Evolutionary conservation across 2,113 vertebrate species (phyloP), one percentile per base, ranked within the genome.

Genomic region (Petroica traversi): DNA sequence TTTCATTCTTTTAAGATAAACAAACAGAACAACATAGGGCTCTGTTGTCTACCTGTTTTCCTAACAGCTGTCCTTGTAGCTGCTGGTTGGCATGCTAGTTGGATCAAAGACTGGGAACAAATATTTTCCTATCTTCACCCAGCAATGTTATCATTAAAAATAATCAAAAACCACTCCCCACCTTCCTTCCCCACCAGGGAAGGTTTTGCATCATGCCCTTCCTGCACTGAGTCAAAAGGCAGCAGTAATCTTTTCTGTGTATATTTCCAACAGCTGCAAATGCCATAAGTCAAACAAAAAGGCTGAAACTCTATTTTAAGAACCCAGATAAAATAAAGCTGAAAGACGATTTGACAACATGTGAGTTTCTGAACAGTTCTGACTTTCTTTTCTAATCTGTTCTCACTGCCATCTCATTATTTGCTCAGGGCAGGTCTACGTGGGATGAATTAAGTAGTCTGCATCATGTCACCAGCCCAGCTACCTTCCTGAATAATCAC

Each of bases 191-290:
- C 88, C 85, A 59, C 19, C 59, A 92, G 93, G 59, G 72, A 88
- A 85, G 82, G 59, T 93, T 96, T 96, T 93, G 82, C 88, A 94
- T 94, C 92, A 82, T 88, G 85, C 89, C 55, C 76, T 93, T 96
- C 95, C 92, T 93, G 88, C 78, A 61, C 45, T 28, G 88, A 93
- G 74, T 94, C 62, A 89, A 81, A 88, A 92, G 63, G 83, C 75
- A 97, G 71, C 61, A 76, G 79, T 41, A 83, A 75, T 89, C 73
- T 81, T 61, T 71, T 80, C 73, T 85, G 91, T 82, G 62, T 54
- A 41, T 11, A 45, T 59, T 96, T 94, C 78, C 81, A 86, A 92
- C 94, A 94, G 91, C 93, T 93, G 87, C 75, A 86, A 88, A 94
- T 7, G 11, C 33, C 26, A 0, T 76, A 62, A 78, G 71, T 38